Evolutionary conservation across 2,113 vertebrate genomes (phyloP), one percentile per base, ranked within the genome.

Genomic region (Patagioenas fasciata): DNA sequence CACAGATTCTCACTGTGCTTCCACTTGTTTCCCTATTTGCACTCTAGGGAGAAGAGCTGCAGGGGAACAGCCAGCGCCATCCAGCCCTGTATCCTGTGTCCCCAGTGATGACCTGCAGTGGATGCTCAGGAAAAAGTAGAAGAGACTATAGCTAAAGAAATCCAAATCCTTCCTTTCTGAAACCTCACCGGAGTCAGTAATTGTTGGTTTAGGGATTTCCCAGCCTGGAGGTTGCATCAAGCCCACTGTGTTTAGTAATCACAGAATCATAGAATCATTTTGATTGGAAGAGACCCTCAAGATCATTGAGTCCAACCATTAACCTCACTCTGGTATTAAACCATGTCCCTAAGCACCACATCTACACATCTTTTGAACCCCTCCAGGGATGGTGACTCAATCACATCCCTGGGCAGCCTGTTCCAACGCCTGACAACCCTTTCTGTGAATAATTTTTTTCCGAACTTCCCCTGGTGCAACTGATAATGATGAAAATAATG

Each of bases 61-160:
- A 53, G 32, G 24, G n/a, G 47, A 3, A 25, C 12, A 56, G 31
- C 47, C 72, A 66, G 4, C 6, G 2, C n/a, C 40, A 17, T 4
- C 40, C 69, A 34, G 5, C 21, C 36, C n/a, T 21, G 13, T 11
- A 5, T 28, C 34, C 38, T 6, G 17, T 16, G 17, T 16, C 17
- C 60, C 34, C 50, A 71, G 51, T 0, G 0, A 24, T 3, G 26
- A 17, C 26, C 38, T 26, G 21, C 40, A 38, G 36, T 0, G 0
- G 15, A 5, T 13, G 19, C 26, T 60, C 36, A 36, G 26, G 25
- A 58, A 60, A 60, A 48, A 10, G 25, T 11, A 14, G 62, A 88
- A 77, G 6, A 69, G 51, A 19, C 3, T 10, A 11, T 0, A 61
- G 18, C n/a, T n/a, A n/a, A n/a, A n/a, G n/a, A n/a, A n/a, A n/a